Evolutionary conservation across 2,797 vertebrate species (phyloP).

Genomic region (Margarornis squamiger): DNA sequence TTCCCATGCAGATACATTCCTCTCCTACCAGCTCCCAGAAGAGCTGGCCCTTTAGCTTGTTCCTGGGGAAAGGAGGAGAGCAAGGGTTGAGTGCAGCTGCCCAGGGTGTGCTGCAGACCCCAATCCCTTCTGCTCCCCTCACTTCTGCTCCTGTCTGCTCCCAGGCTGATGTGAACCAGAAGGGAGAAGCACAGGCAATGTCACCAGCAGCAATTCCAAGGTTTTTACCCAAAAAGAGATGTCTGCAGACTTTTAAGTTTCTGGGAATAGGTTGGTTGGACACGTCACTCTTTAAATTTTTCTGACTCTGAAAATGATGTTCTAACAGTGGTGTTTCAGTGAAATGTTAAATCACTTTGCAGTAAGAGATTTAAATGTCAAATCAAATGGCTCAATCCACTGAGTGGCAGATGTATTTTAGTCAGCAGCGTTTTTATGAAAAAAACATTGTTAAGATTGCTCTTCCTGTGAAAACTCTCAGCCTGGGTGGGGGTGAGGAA

Average conservation of each 20-base stretch:
- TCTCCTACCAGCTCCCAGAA: neutral
- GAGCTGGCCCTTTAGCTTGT: neutral
- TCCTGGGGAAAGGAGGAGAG: neutral
- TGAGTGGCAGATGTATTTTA: neutral
- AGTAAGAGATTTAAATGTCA: neutral
- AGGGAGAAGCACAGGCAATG: neutral
- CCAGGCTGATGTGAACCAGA: neutral
- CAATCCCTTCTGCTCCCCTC: fast-evolving
- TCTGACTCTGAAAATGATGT: neutral
- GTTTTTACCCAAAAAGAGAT: neutral
- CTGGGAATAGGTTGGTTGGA: neutral
- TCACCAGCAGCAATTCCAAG: neutral
- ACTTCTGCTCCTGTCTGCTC: neutral
- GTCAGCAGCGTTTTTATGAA: neutral
- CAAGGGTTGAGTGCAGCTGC: neutral
- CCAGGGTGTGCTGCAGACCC: neutral
- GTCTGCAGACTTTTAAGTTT: neutral
- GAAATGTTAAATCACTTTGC: neutral
- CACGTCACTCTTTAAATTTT: neutral
- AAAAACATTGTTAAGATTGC: neutral
- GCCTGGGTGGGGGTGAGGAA: neutral
- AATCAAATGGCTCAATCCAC: neutral
- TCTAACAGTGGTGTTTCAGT: neutral
- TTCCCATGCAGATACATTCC: neutral
- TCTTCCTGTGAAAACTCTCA: neutral